These are phyloP conservation scores for Epinephelus coioides DNA, from an alignment of 2,797 vertebrate species.

Conservation along the genomic window DNA sequence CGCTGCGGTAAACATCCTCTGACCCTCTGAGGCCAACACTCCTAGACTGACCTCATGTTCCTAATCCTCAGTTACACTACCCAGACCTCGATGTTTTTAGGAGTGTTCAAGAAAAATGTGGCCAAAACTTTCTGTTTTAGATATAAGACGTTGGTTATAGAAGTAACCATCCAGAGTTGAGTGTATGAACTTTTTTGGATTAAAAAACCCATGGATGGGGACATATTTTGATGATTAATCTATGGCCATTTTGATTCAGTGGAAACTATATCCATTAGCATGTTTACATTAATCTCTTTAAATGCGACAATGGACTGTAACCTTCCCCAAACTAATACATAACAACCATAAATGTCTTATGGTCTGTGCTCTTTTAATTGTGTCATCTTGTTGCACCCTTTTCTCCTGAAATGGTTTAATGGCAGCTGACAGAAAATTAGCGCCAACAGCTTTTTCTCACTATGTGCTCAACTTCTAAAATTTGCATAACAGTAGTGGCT, in stretches of 20 bases:
- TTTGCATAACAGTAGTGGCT: neutral
- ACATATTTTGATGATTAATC: neutral
- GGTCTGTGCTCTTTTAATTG: too few relatives aligned
- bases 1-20: constrained; percentile 81
- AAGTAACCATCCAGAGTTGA: neutral
- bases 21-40: constrained; percentile 45
- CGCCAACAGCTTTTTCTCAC: too few relatives aligned
- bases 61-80: constrained; percentile 28
- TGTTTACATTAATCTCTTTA: neutral
- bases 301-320: too few relatives aligned
- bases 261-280: neutral
- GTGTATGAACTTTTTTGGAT: neutral
- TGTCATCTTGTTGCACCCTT: too few relatives aligned
- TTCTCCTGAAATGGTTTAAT: too few relatives aligned
- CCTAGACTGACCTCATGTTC: constrained; percentile 34
- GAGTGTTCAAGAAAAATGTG: neutral
- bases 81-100: neutral
- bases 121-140: neutral
- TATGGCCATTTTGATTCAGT: neutral
- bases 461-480: neutral
- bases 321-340: too few relatives aligned
- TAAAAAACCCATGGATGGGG: neutral
- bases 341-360: too few relatives aligned
- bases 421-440: too few relatives aligned
- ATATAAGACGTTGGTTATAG: neutral